These are phyloP conservation scores for Nemopilema nomurai DNA, from an alignment of 30 jellyfish, hydroid and myxozoan genomes.

Conservation along the genomic window DNA sequence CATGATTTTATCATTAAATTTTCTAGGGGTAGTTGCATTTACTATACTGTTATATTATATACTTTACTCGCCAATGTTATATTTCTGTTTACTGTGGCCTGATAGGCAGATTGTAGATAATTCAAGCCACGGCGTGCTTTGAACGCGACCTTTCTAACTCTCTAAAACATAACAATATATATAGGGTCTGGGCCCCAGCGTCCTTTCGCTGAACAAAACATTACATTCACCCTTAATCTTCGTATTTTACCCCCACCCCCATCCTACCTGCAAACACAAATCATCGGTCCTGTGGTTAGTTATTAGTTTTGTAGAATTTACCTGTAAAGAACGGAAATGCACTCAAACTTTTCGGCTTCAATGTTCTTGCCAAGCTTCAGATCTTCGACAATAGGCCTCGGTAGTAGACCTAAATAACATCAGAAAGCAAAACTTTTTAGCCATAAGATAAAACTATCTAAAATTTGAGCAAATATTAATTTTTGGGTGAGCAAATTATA, in stretches of 20 bases:
- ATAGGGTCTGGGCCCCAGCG: conserved; percentile 8
- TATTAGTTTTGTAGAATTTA: not conserved
- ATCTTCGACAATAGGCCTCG: conserved; percentile 91
- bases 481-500: no score
- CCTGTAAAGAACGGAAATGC: conserved; percentile 87
- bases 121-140: not conserved
- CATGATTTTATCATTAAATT: no score
- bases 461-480: no score
- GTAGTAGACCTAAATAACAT: conserved; percentile 68
- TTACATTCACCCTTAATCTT: not conserved
- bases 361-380: conserved; percentile 92
- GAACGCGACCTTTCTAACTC: not conserved
- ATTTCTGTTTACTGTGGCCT: not conserved
- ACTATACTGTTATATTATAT: no score
- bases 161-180: not conserved
- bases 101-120: not conserved
- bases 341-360: conserved; percentile 87
- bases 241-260: no score
- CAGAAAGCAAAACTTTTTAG: not conserved
- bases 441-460: no score
- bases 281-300: no score
- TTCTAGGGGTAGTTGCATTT: no score
- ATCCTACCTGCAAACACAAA: no score
- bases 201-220: conserved; percentile 13
- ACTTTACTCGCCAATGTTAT: no score